Evolutionary conservation across 2,113 vertebrate genomes (phyloP).

Genomic region (Irena cyanogastra): DNA sequence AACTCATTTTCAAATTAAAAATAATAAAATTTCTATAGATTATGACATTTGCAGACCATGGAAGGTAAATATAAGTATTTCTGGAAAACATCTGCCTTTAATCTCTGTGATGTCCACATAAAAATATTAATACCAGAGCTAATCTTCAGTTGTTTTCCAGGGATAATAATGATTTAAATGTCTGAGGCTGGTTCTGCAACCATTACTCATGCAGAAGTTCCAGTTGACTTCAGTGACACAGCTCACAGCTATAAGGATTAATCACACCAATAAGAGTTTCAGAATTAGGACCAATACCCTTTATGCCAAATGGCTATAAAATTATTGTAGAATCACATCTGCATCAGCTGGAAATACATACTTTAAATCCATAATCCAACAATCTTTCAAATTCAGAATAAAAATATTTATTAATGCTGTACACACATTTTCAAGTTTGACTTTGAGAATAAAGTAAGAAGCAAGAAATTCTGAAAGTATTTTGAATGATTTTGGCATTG

Average conservation of each 20-base stretch:
- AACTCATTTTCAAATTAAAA: not conserved
- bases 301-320: not conserved
- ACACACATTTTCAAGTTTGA: not conserved
- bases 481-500: not conserved
- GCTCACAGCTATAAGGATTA: slow-evolving; percentile 8
- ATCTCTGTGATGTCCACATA: not conserved
- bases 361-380: slow-evolving; percentile 4
- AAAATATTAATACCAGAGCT: slow-evolving; percentile 10
- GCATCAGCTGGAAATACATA: not conserved
- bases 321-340: not conserved
- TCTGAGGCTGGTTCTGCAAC: not conserved
- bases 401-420: not conserved
- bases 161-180: not conserved
- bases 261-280: not conserved
- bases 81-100: slow-evolving; percentile 30
- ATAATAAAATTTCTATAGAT: not conserved
- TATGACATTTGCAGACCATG: not conserved
- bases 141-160: not conserved
- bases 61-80: not conserved
- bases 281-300: not conserved
- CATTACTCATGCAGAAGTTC: not conserved
- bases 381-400: not conserved
- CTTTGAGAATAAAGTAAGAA: not conserved
- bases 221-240: not conserved
- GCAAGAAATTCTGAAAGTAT: not conserved